Percentiles rank a stretch among this genome's conserved stretches.
Conservation (phyloP, 2,888 invertebrate genomes). For the Drosophila meridionalis region DNA sequence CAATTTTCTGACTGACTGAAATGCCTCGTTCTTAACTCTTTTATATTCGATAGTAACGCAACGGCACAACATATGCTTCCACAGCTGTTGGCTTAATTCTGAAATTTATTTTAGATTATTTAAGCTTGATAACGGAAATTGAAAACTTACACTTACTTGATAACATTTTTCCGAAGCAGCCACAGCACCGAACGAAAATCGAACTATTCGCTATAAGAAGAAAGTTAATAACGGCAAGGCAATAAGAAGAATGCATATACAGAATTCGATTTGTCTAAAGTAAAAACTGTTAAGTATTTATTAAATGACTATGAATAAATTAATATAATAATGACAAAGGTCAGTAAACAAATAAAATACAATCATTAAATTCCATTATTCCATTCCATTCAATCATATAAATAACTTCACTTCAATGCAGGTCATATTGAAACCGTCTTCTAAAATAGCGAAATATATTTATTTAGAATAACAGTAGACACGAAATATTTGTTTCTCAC, state of each 20-base stretch:
- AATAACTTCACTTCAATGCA: background rate
- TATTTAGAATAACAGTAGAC: background rate
- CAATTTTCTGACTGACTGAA: background rate
- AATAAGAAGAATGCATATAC: background rate
- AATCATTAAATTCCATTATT: background rate
- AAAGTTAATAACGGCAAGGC: background rate
- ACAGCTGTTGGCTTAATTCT: background rate
- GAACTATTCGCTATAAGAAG: background rate
- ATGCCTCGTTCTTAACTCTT: background rate
- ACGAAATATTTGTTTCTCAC: slow-evolving; percentile 5
- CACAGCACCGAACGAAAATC: background rate
- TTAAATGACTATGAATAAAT: background rate
- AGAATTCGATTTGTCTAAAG: background rate
- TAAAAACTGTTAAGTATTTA: background rate
- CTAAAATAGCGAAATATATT: background rate
- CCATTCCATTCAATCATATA: background rate
- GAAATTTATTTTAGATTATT: background rate
- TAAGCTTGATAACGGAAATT: too few species aligned
- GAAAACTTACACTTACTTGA: background rate
- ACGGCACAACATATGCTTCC: background rate
- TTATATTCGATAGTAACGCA: background rate
- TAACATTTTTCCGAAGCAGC: background rate
- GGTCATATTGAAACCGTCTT: background rate
- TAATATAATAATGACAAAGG: too few species aligned
- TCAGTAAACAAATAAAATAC: background rate